phyloP scores from a whole-genome alignment of 2,113 vertebrate genomes.

The Pituophis catenifer region DNA sequence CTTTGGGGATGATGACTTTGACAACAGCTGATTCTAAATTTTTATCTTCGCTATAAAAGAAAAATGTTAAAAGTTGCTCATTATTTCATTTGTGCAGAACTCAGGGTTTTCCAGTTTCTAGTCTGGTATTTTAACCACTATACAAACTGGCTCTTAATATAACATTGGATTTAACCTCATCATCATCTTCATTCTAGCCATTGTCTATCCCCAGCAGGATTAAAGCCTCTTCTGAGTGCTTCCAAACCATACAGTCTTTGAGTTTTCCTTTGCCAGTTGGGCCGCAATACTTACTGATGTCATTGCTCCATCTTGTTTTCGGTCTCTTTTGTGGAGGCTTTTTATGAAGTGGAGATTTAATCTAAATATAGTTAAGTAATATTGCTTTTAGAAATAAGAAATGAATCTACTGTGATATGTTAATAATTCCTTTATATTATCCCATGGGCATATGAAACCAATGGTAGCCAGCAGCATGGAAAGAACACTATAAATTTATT shows the following conservation, averaged over 20 bases:
- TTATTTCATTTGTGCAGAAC: background rate
- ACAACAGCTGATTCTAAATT: constrained; percentile 82
- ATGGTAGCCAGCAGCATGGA: background rate
- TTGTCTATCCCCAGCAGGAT: too few species aligned
- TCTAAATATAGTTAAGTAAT: background rate
- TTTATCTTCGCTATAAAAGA: constrained; percentile 77
- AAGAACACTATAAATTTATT: background rate
- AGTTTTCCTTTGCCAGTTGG: too few species aligned
- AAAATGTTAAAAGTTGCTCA: constrained; percentile 37
- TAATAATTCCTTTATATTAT: background rate
- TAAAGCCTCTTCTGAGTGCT: too few species aligned
- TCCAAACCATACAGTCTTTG: too few species aligned
- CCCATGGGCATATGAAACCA: background rate
- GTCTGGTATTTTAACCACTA: background rate
- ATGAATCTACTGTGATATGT: background rate
- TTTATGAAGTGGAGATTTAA: background rate
- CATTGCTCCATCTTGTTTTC: too few species aligned
- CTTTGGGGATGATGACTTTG: constrained; percentile 82
- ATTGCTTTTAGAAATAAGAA: background rate
- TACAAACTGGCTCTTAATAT: background rate
- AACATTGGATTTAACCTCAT: background rate
- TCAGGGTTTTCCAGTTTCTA: background rate
- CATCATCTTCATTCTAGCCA: too few species aligned
- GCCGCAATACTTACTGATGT: too few species aligned
- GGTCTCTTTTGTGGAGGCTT: too few species aligned